A percentile compares a stretch with the other conserved stretches of the same genome.
Conservation (phyloP, 2,888 invertebrate genomes). For the Acrocera orbiculus region DNA sequence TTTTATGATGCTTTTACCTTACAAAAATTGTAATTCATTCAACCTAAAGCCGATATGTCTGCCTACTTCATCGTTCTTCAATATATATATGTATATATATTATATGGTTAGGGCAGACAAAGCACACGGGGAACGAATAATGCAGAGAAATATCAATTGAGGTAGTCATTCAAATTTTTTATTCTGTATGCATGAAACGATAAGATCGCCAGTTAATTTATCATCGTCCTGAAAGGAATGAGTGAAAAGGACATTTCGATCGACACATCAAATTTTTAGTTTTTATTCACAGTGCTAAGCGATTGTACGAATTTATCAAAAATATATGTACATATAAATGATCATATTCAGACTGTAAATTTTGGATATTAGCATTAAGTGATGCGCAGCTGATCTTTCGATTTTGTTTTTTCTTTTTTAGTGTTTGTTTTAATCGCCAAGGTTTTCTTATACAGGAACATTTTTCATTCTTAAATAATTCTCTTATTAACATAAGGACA, state of each 20-base stretch:
- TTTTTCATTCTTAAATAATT: no score
- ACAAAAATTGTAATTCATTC: no score
- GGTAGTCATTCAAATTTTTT: constrained; percentile 12
- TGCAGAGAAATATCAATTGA: constrained; percentile 12
- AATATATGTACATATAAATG: no score
- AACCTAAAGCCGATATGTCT: constrained; percentile 4
- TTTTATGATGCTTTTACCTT: constrained; percentile 12
- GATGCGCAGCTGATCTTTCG: no score
- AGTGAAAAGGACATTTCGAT: constrained; percentile 11
- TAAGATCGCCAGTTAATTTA: constrained; percentile 17
- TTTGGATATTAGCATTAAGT: no score
- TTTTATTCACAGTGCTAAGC: constrained; percentile 4
- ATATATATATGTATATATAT: constrained; percentile 6
- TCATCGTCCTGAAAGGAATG: constrained; percentile 15
- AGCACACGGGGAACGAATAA: constrained; percentile 7
- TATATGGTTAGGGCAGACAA: constrained; percentile 7
- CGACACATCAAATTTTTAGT: constrained; percentile 9
- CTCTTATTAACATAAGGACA: no score
- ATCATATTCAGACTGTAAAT: no score
- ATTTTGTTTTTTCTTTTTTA: no score
- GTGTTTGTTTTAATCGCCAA: no score
- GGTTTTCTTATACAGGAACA: no score
- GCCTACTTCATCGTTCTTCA: not conserved
- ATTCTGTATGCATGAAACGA: constrained; percentile 12
- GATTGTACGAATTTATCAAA: no score